Evolutionary conservation across 2,113 vertebrate genomes (phyloP).

Genomic region (Gobiocypris rarus): DNA sequence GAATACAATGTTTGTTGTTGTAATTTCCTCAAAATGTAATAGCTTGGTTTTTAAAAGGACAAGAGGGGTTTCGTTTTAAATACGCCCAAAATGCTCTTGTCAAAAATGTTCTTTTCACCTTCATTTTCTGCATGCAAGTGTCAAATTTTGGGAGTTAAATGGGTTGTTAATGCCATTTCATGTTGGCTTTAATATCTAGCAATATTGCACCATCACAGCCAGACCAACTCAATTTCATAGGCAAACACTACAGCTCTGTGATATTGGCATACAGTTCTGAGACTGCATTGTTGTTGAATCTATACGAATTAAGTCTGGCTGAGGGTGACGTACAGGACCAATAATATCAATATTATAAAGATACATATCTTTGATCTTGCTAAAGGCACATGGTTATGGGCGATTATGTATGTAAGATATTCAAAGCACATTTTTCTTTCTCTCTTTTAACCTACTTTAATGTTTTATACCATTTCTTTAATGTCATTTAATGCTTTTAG

Average conservation of each 20-base stretch:
- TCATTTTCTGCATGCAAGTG: background rate
- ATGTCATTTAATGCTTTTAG: background rate
- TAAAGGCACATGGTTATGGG: slow-evolving; percentile 35
- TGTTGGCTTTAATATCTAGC: background rate
- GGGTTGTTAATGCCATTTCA: background rate
- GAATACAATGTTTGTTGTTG: background rate
- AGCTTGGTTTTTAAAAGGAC: background rate
- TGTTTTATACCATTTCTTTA: slow-evolving; percentile 2
- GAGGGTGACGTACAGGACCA: background rate
- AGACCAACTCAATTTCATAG: background rate
- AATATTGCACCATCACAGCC: background rate
- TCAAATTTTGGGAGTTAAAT: background rate
- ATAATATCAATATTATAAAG: slow-evolving; percentile 3
- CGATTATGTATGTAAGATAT: background rate
- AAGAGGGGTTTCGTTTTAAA: background rate
- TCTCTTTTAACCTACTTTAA: slow-evolving; percentile 28
- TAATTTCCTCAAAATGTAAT: background rate
- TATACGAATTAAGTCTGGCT: background rate
- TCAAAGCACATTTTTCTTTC: slow-evolving; percentile 46
- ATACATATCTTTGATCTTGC: background rate
- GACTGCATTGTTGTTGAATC: background rate
- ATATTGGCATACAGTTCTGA: background rate
- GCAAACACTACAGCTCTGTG: background rate
- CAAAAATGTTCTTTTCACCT: background rate
- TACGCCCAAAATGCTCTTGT: background rate